Evolutionary conservation across 2,113 vertebrate species (phyloP).

Genomic region (Amphiprion ocellaris): DNA sequence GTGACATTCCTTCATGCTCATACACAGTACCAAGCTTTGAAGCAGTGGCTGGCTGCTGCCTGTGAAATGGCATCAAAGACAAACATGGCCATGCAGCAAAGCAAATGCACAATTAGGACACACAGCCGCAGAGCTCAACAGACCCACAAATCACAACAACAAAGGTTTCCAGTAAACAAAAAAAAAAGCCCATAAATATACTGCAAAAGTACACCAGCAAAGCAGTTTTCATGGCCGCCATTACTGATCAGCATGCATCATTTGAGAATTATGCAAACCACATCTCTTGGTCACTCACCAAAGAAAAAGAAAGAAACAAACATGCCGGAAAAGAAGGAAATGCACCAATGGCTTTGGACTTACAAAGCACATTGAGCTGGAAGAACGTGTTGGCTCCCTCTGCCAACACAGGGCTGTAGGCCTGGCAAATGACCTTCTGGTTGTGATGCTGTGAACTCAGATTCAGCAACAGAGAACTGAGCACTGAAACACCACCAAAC

Average conservation of each 20-base stretch:
- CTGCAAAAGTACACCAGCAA: slow-evolving; percentile 48
- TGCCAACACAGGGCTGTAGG: slow-evolving; percentile 76
- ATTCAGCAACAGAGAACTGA: slow-evolving; percentile 73
- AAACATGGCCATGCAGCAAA: slow-evolving; percentile 79
- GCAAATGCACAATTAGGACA: slow-evolving; percentile 82
- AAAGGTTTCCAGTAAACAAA: slow-evolving; percentile 70
- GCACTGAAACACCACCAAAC: slow-evolving; percentile 80
- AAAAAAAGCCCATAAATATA: slow-evolving; percentile 27
- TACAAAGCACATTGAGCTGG: slow-evolving; percentile 84
- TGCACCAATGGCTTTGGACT: slow-evolving; percentile 57
- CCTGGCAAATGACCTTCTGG: slow-evolving; percentile 83
- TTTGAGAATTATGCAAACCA: slow-evolving; percentile 54
- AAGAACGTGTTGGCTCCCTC: slow-evolving; percentile 83
- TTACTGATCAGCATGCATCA: slow-evolving; percentile 55
- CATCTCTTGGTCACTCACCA: slow-evolving; percentile 43
- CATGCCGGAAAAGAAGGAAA: neutral
- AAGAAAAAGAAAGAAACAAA: slow-evolving; percentile 19
- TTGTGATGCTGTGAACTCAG: slow-evolving; percentile 80
- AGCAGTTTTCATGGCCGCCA: slow-evolving; percentile 46
- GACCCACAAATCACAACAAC: slow-evolving; percentile 74
- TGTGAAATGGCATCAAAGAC: slow-evolving; percentile 84
- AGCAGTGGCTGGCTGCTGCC: slow-evolving; percentile 78
- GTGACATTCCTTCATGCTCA: slow-evolving; percentile 80
- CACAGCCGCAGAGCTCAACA: slow-evolving; percentile 69
- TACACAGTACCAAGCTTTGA: slow-evolving; percentile 79